Evolutionary conservation across 2,797 vertebrate genomes (phyloP).

Genomic region (Pelochelys cantorii): DNA sequence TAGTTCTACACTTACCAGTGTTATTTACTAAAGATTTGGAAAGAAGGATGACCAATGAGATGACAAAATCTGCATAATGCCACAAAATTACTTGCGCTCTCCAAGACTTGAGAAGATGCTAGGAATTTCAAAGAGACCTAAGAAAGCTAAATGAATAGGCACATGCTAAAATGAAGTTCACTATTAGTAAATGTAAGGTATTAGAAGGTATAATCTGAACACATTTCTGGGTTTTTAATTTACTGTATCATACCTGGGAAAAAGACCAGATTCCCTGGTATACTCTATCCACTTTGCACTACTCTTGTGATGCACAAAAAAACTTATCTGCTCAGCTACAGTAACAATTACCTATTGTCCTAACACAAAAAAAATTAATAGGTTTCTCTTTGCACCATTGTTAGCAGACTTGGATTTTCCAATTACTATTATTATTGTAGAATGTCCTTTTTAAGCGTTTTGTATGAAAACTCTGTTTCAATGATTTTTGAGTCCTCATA

Average conservation of each 20-base stretch:
- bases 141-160: background rate
- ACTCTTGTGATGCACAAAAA: background rate
- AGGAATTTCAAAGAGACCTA: background rate
- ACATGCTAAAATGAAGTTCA: background rate
- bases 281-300: background rate
- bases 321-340: background rate
- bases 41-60: background rate
- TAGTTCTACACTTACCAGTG: background rate
- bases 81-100: background rate
- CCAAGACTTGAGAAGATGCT: background rate
- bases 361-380: background rate
- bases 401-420: background rate
- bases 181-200: background rate
- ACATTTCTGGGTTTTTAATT: background rate
- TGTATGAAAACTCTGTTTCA: background rate
- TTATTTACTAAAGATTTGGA: background rate
- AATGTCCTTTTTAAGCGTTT: background rate
- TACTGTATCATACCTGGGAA: rapidly evolving
- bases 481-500: background rate
- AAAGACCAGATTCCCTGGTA: background rate
- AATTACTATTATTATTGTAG: background rate
- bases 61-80: background rate
- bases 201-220: background rate
- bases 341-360: background rate
- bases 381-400: background rate